A percentile compares a stretch with the other conserved stretches of the same genome.
phyloP scores from a whole-genome alignment of 2,797 vertebrate species.

The Dicrostonyx torquatus region DNA sequence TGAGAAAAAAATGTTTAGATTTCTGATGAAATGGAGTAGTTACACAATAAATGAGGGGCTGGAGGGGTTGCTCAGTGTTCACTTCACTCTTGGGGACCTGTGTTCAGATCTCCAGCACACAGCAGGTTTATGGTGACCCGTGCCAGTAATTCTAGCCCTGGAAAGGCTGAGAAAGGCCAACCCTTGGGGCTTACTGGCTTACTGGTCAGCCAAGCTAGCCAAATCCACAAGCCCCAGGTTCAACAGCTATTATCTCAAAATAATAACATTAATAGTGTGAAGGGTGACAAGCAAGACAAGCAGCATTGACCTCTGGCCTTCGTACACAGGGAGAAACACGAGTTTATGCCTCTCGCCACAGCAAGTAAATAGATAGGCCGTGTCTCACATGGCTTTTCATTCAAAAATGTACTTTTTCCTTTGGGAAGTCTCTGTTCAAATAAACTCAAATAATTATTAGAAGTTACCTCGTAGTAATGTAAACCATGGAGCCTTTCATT shows the following conservation, averaged over 20 bases:
- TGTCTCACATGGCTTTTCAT: not conserved
- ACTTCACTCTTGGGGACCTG: not conserved
- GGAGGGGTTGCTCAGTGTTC: not conserved
- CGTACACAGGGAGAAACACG: not conserved
- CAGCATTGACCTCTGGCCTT: not conserved
- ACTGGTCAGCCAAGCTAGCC: not conserved
- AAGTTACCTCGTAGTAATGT: not conserved
- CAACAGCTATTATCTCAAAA: not conserved
- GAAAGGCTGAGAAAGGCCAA: not conserved
- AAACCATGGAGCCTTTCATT: not conserved
- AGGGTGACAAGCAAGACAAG: not conserved
- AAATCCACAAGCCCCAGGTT: not conserved
- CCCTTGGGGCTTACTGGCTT: not conserved
- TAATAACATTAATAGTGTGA: not conserved
- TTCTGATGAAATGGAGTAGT: not conserved
- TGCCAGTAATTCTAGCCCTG: not conserved
- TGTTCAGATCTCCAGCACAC: not conserved
- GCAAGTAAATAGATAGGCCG: not conserved
- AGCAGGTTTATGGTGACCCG: not conserved
- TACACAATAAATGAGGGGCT: not conserved
- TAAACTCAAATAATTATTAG: conserved; percentile 2
- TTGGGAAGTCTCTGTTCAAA: not conserved
- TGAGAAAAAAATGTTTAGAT: conserved; percentile 2
- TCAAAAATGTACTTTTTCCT: not conserved
- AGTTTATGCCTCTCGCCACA: not conserved